Percentiles rank a stretch among this genome's conserved stretches.
These are phyloP conservation scores for Ceratina calcarata DNA, from an alignment of 1,140 invertebrate species.

Conservation along the genomic window DNA sequence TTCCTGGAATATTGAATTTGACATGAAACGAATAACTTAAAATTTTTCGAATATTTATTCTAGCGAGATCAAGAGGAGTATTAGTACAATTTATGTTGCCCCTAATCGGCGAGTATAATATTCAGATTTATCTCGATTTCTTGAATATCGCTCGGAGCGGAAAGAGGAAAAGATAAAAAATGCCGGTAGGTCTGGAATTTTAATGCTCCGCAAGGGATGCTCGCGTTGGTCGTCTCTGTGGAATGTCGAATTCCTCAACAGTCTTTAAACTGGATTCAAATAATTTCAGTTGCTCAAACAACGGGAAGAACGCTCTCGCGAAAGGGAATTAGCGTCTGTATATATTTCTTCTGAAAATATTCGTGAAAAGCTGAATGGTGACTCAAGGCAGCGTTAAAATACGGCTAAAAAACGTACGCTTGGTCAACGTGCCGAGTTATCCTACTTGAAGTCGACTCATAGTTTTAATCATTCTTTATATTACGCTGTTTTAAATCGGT, in stretches of 20 bases:
- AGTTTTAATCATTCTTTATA: too few relatives aligned
- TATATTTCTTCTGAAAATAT: background rate
- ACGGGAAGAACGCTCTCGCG: background rate
- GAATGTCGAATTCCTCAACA: background rate
- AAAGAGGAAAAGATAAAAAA: background rate
- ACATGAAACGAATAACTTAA: too few relatives aligned
- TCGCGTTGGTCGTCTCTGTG: background rate
- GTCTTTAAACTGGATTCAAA: background rate
- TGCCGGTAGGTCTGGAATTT: background rate
- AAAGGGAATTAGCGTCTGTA: background rate
- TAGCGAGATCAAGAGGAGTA: background rate
- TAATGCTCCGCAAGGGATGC: background rate
- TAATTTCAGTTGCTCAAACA: background rate
- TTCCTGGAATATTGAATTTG: too few relatives aligned
- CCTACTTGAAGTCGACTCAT: too few relatives aligned
- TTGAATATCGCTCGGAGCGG: background rate
- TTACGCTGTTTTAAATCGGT: too few relatives aligned
- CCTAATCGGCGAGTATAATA: background rate
- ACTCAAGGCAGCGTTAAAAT: background rate
- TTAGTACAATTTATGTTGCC: background rate
- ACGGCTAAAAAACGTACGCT: too few relatives aligned
- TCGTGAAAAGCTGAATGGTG: background rate
- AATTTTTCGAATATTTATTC: too few relatives aligned
- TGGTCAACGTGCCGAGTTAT: too few relatives aligned
- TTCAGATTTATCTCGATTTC: background rate